phyloP scores from a whole-genome alignment of 2,888 invertebrate species.

The Autographa gamma region DNA sequence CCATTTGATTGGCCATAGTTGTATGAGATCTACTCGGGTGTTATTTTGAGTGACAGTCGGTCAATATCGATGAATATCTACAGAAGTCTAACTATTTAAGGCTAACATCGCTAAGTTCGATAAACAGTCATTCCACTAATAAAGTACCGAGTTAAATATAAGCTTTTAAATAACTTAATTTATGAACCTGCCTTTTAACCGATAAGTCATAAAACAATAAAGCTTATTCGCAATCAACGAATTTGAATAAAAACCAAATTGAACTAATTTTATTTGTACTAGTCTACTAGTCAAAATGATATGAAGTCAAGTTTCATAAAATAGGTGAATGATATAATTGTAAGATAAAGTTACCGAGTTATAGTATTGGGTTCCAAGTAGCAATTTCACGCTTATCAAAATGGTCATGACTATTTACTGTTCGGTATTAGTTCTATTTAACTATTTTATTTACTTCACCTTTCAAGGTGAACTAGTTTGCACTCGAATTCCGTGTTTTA shows the following conservation, averaged over 20 bases:
- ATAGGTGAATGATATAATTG: background rate
- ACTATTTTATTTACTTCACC: conserved; percentile 25
- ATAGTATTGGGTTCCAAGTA: conserved; percentile 14
- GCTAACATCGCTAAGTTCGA: no score
- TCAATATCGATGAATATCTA: no score
- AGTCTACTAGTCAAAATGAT: background rate
- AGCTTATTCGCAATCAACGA: background rate
- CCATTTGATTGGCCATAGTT: no score
- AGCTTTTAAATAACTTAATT: no score
- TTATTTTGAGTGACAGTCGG: no score
- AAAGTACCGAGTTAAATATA: background rate
- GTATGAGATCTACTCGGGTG: no score
- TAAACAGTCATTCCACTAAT: no score
- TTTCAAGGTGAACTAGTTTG: conserved; percentile 46
- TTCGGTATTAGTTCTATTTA: conserved; percentile 43
- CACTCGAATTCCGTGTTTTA: conserved; percentile 39
- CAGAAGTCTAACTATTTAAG: no score
- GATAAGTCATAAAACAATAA: background rate
- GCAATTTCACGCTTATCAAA: conserved; percentile 23
- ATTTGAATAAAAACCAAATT: background rate
- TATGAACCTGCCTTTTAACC: background rate
- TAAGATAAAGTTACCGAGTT: conserved; percentile 16
- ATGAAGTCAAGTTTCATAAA: conserved; percentile 12
- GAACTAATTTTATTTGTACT: background rate
- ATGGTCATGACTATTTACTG: conserved; percentile 31